phyloP scores from a whole-genome alignment of 2,113 vertebrate species.

The Nanger granti region DNA sequence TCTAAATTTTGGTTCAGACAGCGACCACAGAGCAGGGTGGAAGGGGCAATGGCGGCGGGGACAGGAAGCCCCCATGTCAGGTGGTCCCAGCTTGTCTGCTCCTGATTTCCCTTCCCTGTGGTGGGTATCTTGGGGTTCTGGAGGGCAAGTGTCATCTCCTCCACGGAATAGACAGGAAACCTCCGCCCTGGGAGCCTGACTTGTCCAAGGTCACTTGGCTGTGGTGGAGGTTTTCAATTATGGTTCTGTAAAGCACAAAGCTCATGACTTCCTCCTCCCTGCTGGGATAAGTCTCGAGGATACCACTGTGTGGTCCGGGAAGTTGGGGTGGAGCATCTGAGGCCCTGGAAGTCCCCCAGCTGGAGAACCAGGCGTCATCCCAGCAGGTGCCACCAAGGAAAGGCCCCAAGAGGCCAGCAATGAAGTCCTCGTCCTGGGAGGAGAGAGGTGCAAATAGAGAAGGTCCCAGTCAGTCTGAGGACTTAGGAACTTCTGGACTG shows the following conservation, averaged over 20 bases:
- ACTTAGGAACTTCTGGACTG: too few relatives aligned
- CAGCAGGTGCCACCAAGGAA: background rate
- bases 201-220: background rate
- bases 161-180: background rate
- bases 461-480: accelerated
- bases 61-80: accelerated
- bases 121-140: background rate
- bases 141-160: too few relatives aligned
- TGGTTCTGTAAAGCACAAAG: background rate
- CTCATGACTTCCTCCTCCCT: background rate
- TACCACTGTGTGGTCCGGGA: accelerated
- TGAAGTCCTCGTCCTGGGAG: background rate
- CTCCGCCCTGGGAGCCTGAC: background rate
- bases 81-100: background rate
- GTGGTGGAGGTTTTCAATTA: background rate
- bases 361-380: background rate
- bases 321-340: background rate
- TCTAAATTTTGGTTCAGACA: background rate
- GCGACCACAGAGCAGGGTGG: too few relatives aligned
- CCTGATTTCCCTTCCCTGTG: too few relatives aligned
- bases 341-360: background rate
- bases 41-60: accelerated
- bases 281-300: accelerated
- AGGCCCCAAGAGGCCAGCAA: background rate
- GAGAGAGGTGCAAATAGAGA: background rate